phyloP scores from a whole-genome alignment of 92 coral and sea anemone species.

The Epizoanthus illoricatus region DNA sequence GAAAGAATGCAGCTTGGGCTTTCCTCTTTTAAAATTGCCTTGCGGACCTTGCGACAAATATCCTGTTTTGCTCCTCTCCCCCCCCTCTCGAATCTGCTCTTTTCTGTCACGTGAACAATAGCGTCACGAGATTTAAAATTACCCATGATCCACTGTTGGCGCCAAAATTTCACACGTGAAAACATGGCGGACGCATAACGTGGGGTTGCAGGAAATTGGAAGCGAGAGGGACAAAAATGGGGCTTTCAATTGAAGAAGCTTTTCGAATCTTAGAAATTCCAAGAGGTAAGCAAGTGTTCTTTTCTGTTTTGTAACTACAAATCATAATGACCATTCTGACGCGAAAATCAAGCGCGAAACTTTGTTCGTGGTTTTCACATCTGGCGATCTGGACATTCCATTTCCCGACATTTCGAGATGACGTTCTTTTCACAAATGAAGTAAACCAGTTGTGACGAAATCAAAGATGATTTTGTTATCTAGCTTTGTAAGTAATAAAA shows the following conservation, averaged over 20 bases:
- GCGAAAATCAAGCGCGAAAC: neutral
- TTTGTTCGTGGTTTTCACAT: neutral
- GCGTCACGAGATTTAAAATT: conserved; percentile 79
- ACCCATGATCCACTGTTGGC: conserved; percentile 76
- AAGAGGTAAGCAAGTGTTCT: conserved; percentile 52
- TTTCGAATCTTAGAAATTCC: conserved; percentile 76
- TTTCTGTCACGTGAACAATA: conserved; percentile 34
- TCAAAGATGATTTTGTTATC: neutral
- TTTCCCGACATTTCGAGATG: neutral
- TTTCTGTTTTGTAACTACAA: neutral
- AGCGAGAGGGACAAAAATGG: conserved; percentile 57
- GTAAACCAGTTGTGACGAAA: neutral
- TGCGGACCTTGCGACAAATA: too few relatives aligned
- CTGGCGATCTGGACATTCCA: conserved; percentile 4
- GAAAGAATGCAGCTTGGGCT: too few relatives aligned
- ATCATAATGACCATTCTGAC: neutral
- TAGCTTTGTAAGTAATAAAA: neutral
- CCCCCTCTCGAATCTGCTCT: too few relatives aligned
- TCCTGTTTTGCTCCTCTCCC: too few relatives aligned
- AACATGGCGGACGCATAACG: conserved; percentile 71
- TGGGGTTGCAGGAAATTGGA: conserved; percentile 24
- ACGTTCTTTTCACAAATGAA: neutral
- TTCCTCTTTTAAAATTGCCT: too few relatives aligned
- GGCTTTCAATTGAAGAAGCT: conserved; percentile 77
- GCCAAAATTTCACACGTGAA: conserved; percentile 83